Conservation (phyloP, 1,140 invertebrate genomes). For the Anagrus nilaparvatae region DNA sequence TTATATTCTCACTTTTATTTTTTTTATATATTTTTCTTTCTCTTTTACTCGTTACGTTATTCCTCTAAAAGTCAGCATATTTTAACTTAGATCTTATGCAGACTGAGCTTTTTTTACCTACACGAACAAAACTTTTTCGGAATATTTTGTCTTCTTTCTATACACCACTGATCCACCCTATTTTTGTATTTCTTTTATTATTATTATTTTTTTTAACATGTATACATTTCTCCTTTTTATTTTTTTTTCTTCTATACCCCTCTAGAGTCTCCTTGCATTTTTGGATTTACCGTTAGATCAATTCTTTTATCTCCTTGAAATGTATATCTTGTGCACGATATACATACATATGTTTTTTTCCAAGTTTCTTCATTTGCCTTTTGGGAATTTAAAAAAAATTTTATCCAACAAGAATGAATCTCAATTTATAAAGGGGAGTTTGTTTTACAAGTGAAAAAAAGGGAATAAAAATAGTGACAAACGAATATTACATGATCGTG, state of each 20-base stretch:
- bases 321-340: too few species aligned
- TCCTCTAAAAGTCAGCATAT: slow-evolving; percentile 43
- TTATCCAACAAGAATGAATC: too few species aligned
- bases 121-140: too few species aligned
- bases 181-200: too few species aligned
- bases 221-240: background rate
- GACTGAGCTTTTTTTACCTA: background rate
- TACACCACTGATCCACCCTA: background rate
- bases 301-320: background rate
- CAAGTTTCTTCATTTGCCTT: too few species aligned
- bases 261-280: background rate
- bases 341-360: too few species aligned
- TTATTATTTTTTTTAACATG: slow-evolving; percentile 1
- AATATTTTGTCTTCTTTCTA: slow-evolving; percentile 1
- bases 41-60: slow-evolving; percentile 13
- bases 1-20: too few species aligned
- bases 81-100: slow-evolving; percentile 19
- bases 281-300: background rate
- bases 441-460: slow-evolving; percentile 11
- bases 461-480: slow-evolving; percentile 7
- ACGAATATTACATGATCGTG: too few species aligned
- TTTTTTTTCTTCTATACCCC: background rate
- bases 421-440: too few species aligned
- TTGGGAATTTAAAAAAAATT: too few species aligned
- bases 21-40: slow-evolving; percentile 22